Evolutionary conservation across 2,113 vertebrate genomes (phyloP).

Genomic region (Panthera tigris): DNA sequence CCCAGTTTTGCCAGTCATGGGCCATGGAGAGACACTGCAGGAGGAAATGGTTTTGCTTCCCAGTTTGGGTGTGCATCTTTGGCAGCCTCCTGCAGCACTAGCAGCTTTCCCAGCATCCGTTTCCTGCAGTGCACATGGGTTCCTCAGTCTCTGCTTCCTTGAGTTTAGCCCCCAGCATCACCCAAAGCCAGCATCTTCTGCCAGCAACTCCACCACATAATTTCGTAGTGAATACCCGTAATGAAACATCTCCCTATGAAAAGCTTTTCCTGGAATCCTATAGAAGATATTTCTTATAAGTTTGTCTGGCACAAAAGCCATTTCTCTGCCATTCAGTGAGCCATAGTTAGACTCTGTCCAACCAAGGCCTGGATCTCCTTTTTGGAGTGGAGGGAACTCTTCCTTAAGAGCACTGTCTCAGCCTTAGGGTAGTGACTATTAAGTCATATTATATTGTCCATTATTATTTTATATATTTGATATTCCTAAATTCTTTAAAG

Average conservation of each 20-base stretch:
- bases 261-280: background rate
- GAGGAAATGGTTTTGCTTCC: background rate
- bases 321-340: background rate
- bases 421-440: no score
- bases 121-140: background rate
- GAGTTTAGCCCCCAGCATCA: no score
- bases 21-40: background rate
- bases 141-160: background rate
- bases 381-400: background rate
- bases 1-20: background rate
- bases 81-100: rapidly evolving
- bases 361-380: background rate
- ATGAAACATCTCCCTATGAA: background rate
- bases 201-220: background rate
- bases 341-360: background rate
- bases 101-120: background rate
- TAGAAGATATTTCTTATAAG: background rate
- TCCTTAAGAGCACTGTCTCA: background rate
- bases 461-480: background rate
- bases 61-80: background rate
- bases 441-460: background rate
- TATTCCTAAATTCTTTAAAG: background rate
- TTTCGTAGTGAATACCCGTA: background rate
- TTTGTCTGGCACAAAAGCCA: background rate
- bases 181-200: background rate